phyloP scores from a whole-genome alignment of 2,888 invertebrate genomes.

The Agrochola lychnidis region DNA sequence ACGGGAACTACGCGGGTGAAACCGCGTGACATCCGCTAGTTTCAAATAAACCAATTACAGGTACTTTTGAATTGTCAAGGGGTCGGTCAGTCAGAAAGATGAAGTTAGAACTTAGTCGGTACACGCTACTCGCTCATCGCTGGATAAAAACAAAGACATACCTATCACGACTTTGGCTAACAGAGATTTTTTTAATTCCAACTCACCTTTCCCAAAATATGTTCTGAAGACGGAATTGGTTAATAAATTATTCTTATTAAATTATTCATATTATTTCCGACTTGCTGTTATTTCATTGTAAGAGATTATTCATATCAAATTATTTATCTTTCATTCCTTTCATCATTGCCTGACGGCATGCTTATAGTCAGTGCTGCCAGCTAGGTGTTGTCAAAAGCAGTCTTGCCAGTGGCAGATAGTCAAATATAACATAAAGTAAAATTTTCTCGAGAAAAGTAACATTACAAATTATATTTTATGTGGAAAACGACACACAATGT shows the following conservation, averaged over 20 bases:
- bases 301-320: background rate
- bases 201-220: slow-evolving; percentile 27
- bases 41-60: too few relatives aligned
- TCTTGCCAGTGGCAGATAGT: too few relatives aligned
- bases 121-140: background rate
- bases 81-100: too few relatives aligned
- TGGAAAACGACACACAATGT: too few relatives aligned
- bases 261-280: background rate
- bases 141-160: background rate
- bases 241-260: background rate
- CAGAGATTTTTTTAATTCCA: background rate
- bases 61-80: too few relatives aligned
- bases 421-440: too few relatives aligned
- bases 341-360: slow-evolving; percentile 1
- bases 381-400: too few relatives aligned
- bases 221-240: slow-evolving; percentile 10
- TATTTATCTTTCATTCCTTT: slow-evolving; percentile 50
- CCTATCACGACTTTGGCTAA: background rate
- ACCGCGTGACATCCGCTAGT: too few relatives aligned
- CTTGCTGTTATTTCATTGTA: slow-evolving; percentile 5
- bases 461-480: too few relatives aligned
- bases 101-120: background rate
- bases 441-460: too few relatives aligned
- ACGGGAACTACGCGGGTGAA: too few relatives aligned
- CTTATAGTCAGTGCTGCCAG: too few relatives aligned